Base-by-base conservation (phyloP, 1,140 invertebrate species). In the Aphidius gifuensis region DNA sequence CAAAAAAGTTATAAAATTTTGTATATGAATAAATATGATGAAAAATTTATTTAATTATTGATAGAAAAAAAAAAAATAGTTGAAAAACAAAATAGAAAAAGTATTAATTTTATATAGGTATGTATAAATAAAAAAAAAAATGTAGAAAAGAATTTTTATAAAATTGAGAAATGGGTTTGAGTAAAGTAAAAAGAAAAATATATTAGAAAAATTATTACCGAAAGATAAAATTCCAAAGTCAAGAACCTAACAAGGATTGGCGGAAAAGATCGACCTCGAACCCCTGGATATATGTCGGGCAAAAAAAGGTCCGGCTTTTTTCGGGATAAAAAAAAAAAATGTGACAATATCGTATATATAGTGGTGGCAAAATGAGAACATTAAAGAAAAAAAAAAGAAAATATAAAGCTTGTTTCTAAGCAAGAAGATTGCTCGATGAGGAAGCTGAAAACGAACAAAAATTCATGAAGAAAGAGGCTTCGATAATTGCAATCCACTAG, bases 401-500 rank as follows among this genome's bases (percentile, higher is more conserved):
- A 53, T 60, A 42, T 62, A 54, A 21, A 53, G 56, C 23, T 51
- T 62, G 44, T 56, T 42, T 48, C 23, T 44, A 9, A 32, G 9
- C 32, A 11, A 56, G n/a, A 55, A 43, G 40, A 40, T 55, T 43
- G 53, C 9, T 16, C 9, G 58, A 44, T 60, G 55, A 48, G 46
- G 51, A 50, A 42, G 60, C 61, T 62, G 50, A 58, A 39, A 45
- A 61, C 39, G 38, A 23, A 64, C 50, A 48, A 9, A 47, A 49
- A 43, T 47, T 50, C 9, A 45, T 64, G 58, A 62, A 55, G 56
- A 48, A 56, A 47, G 54, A 67, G 61, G 62, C 68, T 72, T 71
- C 73, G 71, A 74, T 74, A 74, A 74, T 74, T 74, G 73, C 71
- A 74, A 74, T 74, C 66, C 72, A 74, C 68, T 73, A 65, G 55